Base-by-base conservation (phyloP, 1,140 invertebrate species). In the Ceratosolen fusciceps region DNA sequence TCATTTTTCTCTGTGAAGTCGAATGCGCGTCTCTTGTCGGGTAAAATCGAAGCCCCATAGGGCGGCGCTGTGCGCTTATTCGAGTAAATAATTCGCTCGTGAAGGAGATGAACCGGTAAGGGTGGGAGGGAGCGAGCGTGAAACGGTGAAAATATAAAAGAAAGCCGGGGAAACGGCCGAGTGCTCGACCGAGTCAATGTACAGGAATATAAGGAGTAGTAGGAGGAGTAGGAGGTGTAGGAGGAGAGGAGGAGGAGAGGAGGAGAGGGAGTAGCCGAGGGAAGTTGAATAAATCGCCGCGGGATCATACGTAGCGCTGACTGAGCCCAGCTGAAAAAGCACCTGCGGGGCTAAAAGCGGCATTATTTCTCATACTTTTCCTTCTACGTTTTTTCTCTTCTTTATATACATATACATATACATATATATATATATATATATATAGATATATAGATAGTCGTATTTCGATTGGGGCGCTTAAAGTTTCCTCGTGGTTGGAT, bases 231-330 rank as follows among this genome's bases (percentile, higher is more conserved):
- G n/a, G n/a, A n/a, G n/a, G n/a, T n/a, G n/a, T 26, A 31, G 19
- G 8, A 31, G 21, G 67, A 47, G 29, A 24, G 39, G 43, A 31
- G 71, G 10, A 47, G 21, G 21, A 19, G 26, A 3, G 39, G 26
- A 34, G 43, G 67, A 47, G 29, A 24, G 39, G 43, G n/a, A 52
- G 10, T 29, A 16, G 21, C 8, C 14, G 3, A 26, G 26, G n/a
- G 43, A 52, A 65, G 78, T 79, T 79, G 56, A 79, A 79, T 79
- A 79, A 79, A 79, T 74, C 62, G 78, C 72, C 58, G 78, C 49
- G 26, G 72, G 78, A 79, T 79, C 77, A 79, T 79, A n/a, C n/a
- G n/a, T n/a, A 65, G 58, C n/a, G 34, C 12, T 16, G 24, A 49
- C 12, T 16, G 24, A 49, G 26, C 54, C 21, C 21, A 73, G 58